Percentiles rank a stretch among this genome's conserved stretches.
These are phyloP conservation scores for Diplolepis rosae DNA, from an alignment of 2,888 invertebrate species.

Conservation along the genomic window DNA sequence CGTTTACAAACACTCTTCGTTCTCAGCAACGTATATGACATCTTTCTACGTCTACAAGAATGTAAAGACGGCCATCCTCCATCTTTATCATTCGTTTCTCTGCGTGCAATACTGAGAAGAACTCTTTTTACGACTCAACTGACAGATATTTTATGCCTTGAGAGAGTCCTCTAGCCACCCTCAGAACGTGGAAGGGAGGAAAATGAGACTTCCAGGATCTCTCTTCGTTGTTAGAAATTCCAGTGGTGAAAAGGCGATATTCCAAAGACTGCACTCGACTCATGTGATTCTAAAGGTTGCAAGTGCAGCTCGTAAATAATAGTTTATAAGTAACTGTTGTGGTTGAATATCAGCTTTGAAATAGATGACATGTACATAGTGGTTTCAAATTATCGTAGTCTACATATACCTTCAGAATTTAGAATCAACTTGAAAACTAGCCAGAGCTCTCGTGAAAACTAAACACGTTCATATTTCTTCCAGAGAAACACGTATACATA, in stretches of 20 bases:
- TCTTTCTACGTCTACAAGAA: slow-evolving; percentile 25
- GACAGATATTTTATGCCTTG: slow-evolving; percentile 55
- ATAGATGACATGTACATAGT: too few species aligned
- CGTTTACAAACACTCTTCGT: slow-evolving; percentile 41
- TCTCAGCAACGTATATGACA: slow-evolving; percentile 15
- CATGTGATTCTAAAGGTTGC: not conserved
- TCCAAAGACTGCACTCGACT: slow-evolving; percentile 1
- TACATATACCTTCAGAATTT: too few species aligned
- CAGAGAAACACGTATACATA: too few species aligned
- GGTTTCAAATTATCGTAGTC: too few species aligned
- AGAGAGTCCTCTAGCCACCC: slow-evolving; percentile 38
- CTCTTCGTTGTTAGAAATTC: slow-evolving; percentile 21
- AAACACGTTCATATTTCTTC: too few species aligned
- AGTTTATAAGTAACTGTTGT: not conserved
- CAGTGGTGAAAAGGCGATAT: slow-evolving; percentile 35
- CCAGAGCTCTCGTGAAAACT: too few species aligned
- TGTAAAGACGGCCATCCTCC: slow-evolving; percentile 18
- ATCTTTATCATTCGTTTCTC: slow-evolving; percentile 23
- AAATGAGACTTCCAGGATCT: slow-evolving; percentile 31
- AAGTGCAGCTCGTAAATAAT: not conserved
- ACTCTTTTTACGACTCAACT: slow-evolving; percentile 54
- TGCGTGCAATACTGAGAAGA: slow-evolving; percentile 10
- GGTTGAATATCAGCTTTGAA: not conserved
- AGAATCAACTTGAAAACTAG: too few species aligned
- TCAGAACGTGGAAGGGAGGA: slow-evolving; percentile 42